Evolutionary conservation across 35 echinoderm and acorn worm genomes (phyloP), one percentile per base, ranked within the genome.

Genomic region (Patiria miniata): DNA sequence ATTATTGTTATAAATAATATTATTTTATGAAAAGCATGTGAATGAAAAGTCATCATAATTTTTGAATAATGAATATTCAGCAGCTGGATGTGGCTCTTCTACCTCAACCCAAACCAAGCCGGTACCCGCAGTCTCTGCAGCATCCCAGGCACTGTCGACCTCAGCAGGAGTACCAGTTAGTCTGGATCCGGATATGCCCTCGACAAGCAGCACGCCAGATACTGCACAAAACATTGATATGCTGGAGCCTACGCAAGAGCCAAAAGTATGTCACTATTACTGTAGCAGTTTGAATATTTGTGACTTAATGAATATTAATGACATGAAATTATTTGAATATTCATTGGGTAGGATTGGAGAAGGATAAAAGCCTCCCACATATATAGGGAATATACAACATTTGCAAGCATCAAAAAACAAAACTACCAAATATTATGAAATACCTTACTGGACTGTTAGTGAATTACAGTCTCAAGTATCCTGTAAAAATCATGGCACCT

Each of bases 141-240:
- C 65, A 47, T 47, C 42, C 12, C 42, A 47, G 42, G 42, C 42
- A 4, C 12, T 47, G 42, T 12, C 42, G 29, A 14, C 34, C 14
- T 14, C 21, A 30, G 65, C 65, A 73, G 65, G 29, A 73, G 65
- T 73, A 73, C 65, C 65, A 36, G 65, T 9, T 4, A 73, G 34
- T 73, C 65, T 73, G 8, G 65, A 73, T 1, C 26, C 15, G 26
- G 26, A 73, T 30, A 73, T 2, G 33, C 82, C 82, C 22, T 84
- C 82, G 34, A 84, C 82, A 14, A 84, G 82, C 57, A 33, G 52
- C 10, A 84, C 28, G 59, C 33, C 82, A 32, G 82, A 84, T 37
- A 3, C 15, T 8, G 37, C 37, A 23, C 42, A 51, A 19, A 30
- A 2, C 37, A 21, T 39, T 0, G 78, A 42, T 39, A 36, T 38